Evolutionary conservation across 2,888 invertebrate species (phyloP), one percentile per base, ranked within the genome.

Genomic region (Aspidiotus rigidus): DNA sequence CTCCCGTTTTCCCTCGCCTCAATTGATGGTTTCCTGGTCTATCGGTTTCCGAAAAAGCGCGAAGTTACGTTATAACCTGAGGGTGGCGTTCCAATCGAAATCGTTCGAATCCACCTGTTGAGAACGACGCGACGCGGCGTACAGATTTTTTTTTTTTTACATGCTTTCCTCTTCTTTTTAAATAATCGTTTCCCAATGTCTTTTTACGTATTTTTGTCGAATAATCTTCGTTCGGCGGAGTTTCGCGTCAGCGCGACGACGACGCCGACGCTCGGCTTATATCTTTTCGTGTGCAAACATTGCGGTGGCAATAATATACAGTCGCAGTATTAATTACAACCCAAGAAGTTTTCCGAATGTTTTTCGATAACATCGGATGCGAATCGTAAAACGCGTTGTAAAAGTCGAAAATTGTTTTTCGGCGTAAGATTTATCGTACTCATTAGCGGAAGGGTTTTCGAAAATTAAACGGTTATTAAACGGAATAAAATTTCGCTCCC

Each of bases 21-120:
- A 66, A 59, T 66, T 59, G 66, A 59, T 57, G 66, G 66, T 66
- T 66, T 66, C 66, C 66, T 66, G 66, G 66, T 66, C 42, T 66
- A 66, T 66, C 57, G 66, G 57, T 57, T 66, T 66, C 54, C 49
- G 28, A 28, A 28, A 28, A 28, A 28, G 28, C 28, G 28, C 28
- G 28, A 28, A 28, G 28, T 28, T 28, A 49, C 49, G 49, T 49
- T 28, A 49, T 13, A 28, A 59, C 11, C 28, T 59, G 59, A 28
- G 59, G 16, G 56, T 17, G 56, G 59, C 56, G 41, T 55, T 42
- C 6, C 49, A n/a, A 11, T 11, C 49, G 3, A n/a, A 11, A n/a
- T 49, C n/a, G 10, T 66, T 66, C 59, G 28, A 28, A 57, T 59
- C 57, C 59, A 66, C 66, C 66, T 66, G 66, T 66, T 66, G 66